Evolutionary conservation across 64 coral and sea anemone species (phyloP), one percentile per base, ranked within the genome.

Genomic region (Actinia equina): DNA sequence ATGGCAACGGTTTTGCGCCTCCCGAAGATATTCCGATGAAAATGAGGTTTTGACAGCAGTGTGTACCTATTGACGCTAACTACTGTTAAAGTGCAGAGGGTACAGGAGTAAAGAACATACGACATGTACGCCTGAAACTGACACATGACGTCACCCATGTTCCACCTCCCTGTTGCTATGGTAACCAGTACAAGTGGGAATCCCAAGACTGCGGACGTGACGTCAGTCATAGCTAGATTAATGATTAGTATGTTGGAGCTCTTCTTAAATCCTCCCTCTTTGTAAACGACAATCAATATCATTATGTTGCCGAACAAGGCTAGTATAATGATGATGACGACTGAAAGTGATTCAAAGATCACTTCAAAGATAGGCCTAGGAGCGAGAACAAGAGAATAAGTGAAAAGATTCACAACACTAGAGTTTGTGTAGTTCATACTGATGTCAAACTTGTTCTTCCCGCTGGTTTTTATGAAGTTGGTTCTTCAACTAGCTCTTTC

Each of bases 31-130:
- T 4, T 74, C n/a, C 69, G 69, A 42, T 74, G 69, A 1, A 74
- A 74, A 41, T 30, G 69, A 2, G 69, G 69, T 30, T 74, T 74
- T 3, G 69, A 11, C 2, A 74, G 69, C 25, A 74, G 27, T 10
- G 69, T 74, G 25, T 74, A 74, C 25, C 69, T 74, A 74, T 74
- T 74, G n/a, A 74, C 69, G 15, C 69, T 74, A 13, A 74, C 26
- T 30, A 74, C 69, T 2, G 26, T 74, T 4, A 74, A 41, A 12
- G 69, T 30, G 41, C 69, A 74, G 7, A 74, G 69, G 20, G 69
- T 74, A 15, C 25, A 41, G 9, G 69, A 30, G 69, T 74, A 74
- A 0, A 74, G 26, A 26, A 10, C 12, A 74, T 74, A 74, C 12
- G 69, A 74, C 13, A 27, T 14, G 26, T 30, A 74, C 25, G 69